Evolutionary conservation across 2,113 vertebrate species (phyloP).

Genomic region (Amblyopsis rosae): DNA sequence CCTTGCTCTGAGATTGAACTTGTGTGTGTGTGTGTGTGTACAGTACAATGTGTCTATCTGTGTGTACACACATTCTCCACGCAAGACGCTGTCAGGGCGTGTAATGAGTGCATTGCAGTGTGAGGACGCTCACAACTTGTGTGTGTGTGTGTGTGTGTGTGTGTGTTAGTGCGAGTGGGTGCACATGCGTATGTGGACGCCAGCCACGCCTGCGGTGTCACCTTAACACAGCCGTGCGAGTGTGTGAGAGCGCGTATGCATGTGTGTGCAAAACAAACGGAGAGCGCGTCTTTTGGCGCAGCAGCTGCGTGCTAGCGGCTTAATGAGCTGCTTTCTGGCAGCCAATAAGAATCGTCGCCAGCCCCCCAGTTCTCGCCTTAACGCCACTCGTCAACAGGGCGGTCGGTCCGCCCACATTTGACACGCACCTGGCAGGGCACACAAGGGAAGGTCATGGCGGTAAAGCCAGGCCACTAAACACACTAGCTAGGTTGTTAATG

Average conservation of each 20-base stretch:
- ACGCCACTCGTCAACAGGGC: constrained; percentile 46
- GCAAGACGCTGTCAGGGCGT: background rate
- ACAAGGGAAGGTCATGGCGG: constrained; percentile 5
- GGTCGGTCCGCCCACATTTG: constrained; percentile 55
- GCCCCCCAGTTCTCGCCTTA: constrained; percentile 52
- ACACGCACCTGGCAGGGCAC: constrained; percentile 51
- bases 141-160: background rate
- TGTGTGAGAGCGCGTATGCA: constrained; percentile 35
- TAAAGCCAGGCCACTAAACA: background rate
- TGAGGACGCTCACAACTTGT: background rate
- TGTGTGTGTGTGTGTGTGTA: constrained; percentile 4
- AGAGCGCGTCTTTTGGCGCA: constrained; percentile 56
- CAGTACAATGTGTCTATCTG: background rate
- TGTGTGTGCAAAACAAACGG: constrained; percentile 74
- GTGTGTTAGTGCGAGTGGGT: constrained; percentile 15
- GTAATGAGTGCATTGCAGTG: background rate
- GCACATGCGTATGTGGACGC: constrained; percentile 24
- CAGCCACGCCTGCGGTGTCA: constrained; percentile 47
- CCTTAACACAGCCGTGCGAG: constrained; percentile 57
- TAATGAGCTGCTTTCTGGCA: constrained; percentile 64
- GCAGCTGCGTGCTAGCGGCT: constrained; percentile 35
- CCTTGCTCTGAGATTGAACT: background rate
- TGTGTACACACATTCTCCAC: background rate
- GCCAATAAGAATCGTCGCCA: constrained; percentile 53
- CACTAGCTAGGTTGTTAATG: background rate